Base-by-base conservation (phyloP, 1,140 invertebrate genomes). In the Riptortus pedestris region DNA sequence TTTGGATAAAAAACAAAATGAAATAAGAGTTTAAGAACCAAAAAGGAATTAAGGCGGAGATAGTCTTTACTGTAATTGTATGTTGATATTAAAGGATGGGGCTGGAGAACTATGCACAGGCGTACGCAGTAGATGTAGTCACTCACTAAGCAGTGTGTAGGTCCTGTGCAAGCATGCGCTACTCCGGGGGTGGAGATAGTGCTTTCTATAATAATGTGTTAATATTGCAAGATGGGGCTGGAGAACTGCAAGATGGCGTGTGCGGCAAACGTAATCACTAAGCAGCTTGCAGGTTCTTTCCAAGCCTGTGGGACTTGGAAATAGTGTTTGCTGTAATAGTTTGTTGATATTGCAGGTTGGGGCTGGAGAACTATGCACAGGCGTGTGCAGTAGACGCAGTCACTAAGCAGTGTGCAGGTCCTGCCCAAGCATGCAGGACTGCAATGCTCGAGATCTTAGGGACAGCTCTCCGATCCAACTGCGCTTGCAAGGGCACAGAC, bases 121-220 rank as follows among this genome's bases (percentile, higher is more conserved):
- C 86, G 63, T 93, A 90, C 74, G 89, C 91, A 0, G 88, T 92
- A 58, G 90, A 93, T 73, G 88, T 86, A 47, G 83, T 90, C 33
- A n/a, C n/a, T n/a, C n/a, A 93, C 90, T 18, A 88, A 86, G 72
- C 88, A 89, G 69, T 93, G 91, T 71, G 90, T 90, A n/a, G 90
- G 90, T 0, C 82, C 86, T 3, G 81, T 87, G 0, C 79, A 82
- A 1, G 85, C 86, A 27, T 93, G 91, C 74, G 79, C 90, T 48
- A 80, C 82, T 51, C 88, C 90, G 14, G 85, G 93, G 74, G 76
- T 93, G 60, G 88, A 87, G 4, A 91, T 93, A n/a, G n/a, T n/a
- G n/a, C n/a, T n/a, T n/a, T n/a, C n/a, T n/a, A n/a, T n/a, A n/a
- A n/a, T n/a, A n/a, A n/a, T n/a, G n/a, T n/a, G n/a, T n/a, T n/a